These are phyloP conservation scores for Limnephilus rhombicus DNA, from an alignment of 2,888 invertebrate species.

Conservation along the genomic window DNA sequence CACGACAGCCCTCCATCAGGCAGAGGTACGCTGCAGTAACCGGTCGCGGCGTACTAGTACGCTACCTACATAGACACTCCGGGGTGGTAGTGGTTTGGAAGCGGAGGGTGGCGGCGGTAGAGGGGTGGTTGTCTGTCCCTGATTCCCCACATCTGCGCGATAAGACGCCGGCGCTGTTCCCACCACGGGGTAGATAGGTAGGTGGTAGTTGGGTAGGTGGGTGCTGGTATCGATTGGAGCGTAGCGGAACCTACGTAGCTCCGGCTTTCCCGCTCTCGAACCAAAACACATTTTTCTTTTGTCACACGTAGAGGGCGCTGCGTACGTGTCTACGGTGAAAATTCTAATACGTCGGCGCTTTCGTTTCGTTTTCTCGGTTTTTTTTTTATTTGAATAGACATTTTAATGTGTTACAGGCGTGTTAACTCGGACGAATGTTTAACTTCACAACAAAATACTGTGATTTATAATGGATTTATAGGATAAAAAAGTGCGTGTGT, in stretches of 20 bases:
- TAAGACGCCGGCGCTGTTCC: constrained; percentile 54
- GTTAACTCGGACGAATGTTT: background rate
- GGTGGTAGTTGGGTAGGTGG: background rate
- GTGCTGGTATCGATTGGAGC: constrained; percentile 19
- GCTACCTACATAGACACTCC: too few relatives aligned
- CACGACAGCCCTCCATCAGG: too few relatives aligned
- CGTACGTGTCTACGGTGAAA: constrained; percentile 31
- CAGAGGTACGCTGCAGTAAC: background rate
- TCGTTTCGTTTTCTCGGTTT: background rate
- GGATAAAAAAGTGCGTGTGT: background rate
- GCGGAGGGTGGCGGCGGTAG: background rate
- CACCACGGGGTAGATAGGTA: background rate
- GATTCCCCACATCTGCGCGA: constrained; percentile 31
- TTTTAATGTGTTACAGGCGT: constrained; percentile 5
- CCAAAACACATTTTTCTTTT: constrained; percentile 41
- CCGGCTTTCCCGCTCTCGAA: background rate
- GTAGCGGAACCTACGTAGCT: constrained; percentile 41
- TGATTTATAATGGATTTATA: background rate
- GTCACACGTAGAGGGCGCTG: constrained; percentile 39
- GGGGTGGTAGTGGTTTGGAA: background rate
- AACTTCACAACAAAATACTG: background rate
- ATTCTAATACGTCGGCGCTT: constrained; percentile 44
- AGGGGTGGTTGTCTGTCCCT: constrained; percentile 26
- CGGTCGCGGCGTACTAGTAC: background rate
- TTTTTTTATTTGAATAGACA: background rate